Conservation (phyloP, 2,797 vertebrate species). For the Chrysocyon brachyurus region DNA sequence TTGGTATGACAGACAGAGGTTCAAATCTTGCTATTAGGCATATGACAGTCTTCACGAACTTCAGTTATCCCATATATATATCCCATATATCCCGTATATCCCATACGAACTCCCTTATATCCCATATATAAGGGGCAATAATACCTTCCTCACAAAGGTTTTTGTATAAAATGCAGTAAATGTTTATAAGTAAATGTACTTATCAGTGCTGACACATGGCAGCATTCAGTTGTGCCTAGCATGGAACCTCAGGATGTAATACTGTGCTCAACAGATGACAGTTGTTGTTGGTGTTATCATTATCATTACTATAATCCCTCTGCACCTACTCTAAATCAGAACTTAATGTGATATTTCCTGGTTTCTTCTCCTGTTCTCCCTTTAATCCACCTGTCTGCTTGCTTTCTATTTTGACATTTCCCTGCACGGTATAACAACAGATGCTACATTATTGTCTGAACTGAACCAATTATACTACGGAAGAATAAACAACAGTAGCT, state of each 20-base stretch:
- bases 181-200: conserved; percentile 15
- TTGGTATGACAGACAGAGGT: conserved; percentile 8
- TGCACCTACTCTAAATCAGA: conserved; percentile 70
- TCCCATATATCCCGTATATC: no score
- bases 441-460: conserved; percentile 97
- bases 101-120: no score
- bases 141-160: not conserved
- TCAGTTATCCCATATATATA: not conserved
- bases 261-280: conserved; percentile 17
- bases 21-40: conserved; percentile 43
- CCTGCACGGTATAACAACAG: conserved; percentile 96
- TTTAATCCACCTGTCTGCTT: conserved; percentile 88
- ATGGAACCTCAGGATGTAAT: not conserved
- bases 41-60: conserved; percentile 27
- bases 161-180: conserved; percentile 34
- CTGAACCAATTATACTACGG: conserved; percentile 98
- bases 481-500: conserved; percentile 99
- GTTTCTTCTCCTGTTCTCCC: conserved; percentile 72
- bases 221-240: not conserved
- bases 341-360: conserved; percentile 68
- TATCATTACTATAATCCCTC: not conserved
- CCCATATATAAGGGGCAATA: not conserved
- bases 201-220: not conserved
- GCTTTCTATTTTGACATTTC: conserved; percentile 94
- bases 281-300: not conserved